These are phyloP conservation scores for Lophius americanus DNA, from an alignment of 2,797 vertebrate species.

Conservation along the genomic window DNA sequence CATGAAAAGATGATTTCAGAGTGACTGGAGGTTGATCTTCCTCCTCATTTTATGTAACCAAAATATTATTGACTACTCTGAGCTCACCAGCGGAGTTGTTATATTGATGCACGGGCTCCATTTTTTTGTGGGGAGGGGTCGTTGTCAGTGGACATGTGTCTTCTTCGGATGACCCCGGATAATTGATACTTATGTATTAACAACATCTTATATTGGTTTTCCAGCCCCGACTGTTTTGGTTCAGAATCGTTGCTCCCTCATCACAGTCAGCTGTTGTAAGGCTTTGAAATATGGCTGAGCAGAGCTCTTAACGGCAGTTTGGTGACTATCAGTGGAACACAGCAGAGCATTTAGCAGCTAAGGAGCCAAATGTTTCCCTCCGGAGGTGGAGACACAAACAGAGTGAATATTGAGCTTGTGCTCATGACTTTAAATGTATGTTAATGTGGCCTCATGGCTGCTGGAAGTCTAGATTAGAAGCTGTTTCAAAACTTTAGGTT, in stretches of 20 bases:
- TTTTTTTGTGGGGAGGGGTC: no score
- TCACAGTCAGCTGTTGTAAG: neutral
- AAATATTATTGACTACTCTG: no score
- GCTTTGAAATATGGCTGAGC: constrained; percentile 5
- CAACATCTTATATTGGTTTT: neutral
- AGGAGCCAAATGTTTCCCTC: constrained; percentile 15
- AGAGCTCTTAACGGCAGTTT: neutral
- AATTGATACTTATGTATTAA: no score
- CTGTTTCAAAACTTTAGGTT: constrained; percentile 9
- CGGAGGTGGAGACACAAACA: constrained; percentile 6
- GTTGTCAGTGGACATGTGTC: no score
- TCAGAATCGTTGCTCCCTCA: neutral
- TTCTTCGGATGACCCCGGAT: no score
- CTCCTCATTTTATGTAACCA: no score
- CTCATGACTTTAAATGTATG: constrained; percentile 15
- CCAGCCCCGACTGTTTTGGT: neutral
- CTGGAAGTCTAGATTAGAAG: constrained; percentile 5
- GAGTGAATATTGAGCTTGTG: constrained; percentile 23
- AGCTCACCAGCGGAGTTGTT: no score
- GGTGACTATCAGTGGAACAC: constrained; percentile 1
- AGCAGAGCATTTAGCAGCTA: constrained; percentile 10
- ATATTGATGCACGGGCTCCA: no score
- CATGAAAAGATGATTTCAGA: no score
- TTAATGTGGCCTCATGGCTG: constrained; percentile 12
- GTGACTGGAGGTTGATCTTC: no score